These are phyloP conservation scores for Sus cebifrons DNA, from an alignment of 2,797 vertebrate genomes.

Conservation along the genomic window DNA sequence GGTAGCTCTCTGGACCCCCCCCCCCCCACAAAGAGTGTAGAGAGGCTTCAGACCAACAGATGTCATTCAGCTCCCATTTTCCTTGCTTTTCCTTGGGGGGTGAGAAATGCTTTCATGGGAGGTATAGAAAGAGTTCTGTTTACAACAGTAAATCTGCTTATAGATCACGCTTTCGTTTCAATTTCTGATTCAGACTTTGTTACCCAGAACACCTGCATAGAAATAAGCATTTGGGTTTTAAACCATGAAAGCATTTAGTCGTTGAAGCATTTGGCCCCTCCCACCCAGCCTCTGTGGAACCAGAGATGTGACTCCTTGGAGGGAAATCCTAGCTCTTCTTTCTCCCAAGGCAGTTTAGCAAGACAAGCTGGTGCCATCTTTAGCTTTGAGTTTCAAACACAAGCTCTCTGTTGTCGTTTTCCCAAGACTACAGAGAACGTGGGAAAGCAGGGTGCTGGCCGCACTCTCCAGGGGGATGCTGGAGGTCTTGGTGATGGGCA, in stretches of 20 bases:
- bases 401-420: neutral
- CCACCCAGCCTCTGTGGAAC: conserved; percentile 68
- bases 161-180: conserved; percentile 53
- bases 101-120: neutral
- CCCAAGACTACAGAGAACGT: neutral
- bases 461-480: neutral
- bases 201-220: neutral
- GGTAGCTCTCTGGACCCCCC: neutral
- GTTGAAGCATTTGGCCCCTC: neutral
- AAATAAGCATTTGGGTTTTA: conserved; percentile 57
- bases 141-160: neutral
- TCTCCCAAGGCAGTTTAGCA: conserved; percentile 30
- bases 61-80: neutral
- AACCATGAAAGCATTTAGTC: conserved; percentile 50
- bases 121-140: neutral
- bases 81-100: neutral
- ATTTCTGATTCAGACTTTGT: conserved; percentile 61
- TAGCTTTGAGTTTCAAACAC: conserved; percentile 32
- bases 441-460: neutral
- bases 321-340: conserved; percentile 49
- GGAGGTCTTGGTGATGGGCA: neutral
- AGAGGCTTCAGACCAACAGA: neutral
- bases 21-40: neutral
- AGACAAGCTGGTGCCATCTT: conserved; percentile 22
- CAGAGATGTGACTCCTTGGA: conserved; percentile 59